Conservation (phyloP, 2,888 invertebrate genomes). For the Drosophila fungiperda region DNA sequence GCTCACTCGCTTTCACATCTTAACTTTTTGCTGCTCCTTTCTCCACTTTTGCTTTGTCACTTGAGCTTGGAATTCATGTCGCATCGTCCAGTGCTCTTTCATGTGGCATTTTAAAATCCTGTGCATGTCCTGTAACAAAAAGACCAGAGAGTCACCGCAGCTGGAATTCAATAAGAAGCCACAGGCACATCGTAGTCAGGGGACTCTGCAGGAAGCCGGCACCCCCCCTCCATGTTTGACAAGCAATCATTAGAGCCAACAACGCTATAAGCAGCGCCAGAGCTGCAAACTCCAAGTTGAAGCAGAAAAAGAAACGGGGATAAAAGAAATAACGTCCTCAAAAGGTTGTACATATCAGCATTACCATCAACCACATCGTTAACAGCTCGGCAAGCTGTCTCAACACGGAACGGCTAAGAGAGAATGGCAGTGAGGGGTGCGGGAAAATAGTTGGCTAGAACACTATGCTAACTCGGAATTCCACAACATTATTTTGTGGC, state of each 20-base stretch:
- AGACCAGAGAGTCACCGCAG: slow-evolving; percentile 44
- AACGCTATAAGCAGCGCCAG: slow-evolving; percentile 33
- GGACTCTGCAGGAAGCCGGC: slow-evolving; percentile 20
- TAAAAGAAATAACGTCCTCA: slow-evolving; percentile 11
- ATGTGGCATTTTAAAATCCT: slow-evolving; percentile 76
- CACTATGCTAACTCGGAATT: slow-evolving; percentile 4
- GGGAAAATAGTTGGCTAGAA: background rate
- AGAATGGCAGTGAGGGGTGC: no score
- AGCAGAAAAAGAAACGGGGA: slow-evolving; percentile 15
- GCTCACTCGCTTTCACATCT: slow-evolving; percentile 40
- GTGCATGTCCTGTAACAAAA: slow-evolving; percentile 63
- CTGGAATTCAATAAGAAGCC: slow-evolving; percentile 74
- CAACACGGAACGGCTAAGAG: slow-evolving; percentile 15
- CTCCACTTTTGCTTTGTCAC: slow-evolving; percentile 69
- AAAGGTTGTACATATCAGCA: slow-evolving; percentile 48
- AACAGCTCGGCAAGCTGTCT: slow-evolving; percentile 52
- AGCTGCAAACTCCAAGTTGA: slow-evolving; percentile 16
- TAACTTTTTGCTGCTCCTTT: slow-evolving; percentile 15
- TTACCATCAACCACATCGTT: slow-evolving; percentile 65
- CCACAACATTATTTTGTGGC: slow-evolving; percentile 31
- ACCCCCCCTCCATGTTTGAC: slow-evolving; percentile 63
- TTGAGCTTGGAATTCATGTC: slow-evolving; percentile 74
- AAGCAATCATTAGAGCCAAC: slow-evolving; percentile 77
- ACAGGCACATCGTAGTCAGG: slow-evolving; percentile 16
- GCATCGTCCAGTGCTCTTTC: slow-evolving; percentile 58